Conservation (phyloP, 2,113 vertebrate genomes). For the Ageneiosus marmoratus region DNA sequence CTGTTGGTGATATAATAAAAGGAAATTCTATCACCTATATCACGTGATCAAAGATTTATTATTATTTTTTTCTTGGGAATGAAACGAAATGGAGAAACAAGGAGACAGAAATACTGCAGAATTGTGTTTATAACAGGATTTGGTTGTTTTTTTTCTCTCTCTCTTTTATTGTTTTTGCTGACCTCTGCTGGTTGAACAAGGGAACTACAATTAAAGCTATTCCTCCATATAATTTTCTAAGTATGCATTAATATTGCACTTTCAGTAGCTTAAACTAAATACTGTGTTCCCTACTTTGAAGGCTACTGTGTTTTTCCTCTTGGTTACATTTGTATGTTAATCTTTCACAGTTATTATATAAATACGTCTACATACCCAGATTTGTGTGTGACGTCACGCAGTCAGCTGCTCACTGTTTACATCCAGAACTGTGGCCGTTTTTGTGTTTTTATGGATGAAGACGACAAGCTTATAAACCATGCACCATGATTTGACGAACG, state of each 20-base stretch:
- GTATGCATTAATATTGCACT: neutral
- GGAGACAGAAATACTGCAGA: neutral
- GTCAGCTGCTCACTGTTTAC: conserved; percentile 66
- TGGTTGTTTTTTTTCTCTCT: neutral
- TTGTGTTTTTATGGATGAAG: conserved; percentile 2
- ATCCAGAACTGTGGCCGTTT: conserved; percentile 49
- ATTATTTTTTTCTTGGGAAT: neutral
- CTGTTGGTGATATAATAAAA: conserved; percentile 85
- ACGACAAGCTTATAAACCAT: neutral
- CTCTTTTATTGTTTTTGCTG: neutral
- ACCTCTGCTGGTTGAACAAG: conserved; percentile 37
- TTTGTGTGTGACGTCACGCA: conserved; percentile 57
- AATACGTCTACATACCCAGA: too few species aligned
- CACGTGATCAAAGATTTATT: neutral
- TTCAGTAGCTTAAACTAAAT: neutral
- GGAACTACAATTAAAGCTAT: neutral
- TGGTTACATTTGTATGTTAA: neutral
- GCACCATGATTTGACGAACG: neutral
- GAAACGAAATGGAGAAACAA: neutral
- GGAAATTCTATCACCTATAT: conserved; percentile 67
- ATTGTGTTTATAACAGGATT: neutral
- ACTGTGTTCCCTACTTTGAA: neutral
- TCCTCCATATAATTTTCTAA: neutral
- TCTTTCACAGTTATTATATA: neutral
- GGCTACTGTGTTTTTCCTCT: neutral